Conservation (phyloP, 2,888 invertebrate genomes). For the Lycophotia porphyrea region DNA sequence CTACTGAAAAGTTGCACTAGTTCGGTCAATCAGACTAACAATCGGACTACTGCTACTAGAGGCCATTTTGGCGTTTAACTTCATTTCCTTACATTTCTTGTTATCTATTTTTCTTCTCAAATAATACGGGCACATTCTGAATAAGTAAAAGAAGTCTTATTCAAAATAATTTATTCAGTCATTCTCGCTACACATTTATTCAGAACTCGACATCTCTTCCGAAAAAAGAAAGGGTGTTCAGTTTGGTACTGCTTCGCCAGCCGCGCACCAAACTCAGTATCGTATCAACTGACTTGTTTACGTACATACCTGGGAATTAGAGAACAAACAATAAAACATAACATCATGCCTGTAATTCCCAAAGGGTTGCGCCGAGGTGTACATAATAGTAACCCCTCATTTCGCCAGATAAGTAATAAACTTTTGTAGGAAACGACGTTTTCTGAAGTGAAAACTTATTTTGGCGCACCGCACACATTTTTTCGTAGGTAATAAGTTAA, state of each 20-base stretch:
- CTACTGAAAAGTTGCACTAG: no score
- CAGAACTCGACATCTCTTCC: constrained; percentile 85
- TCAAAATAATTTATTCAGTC: constrained; percentile 20
- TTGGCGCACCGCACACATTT: no score
- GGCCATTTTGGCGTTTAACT: not conserved
- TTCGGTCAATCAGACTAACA: no score
- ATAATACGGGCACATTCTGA: not conserved
- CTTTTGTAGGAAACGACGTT: no score
- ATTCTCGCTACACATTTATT: constrained; percentile 23
- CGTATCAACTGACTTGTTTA: constrained; percentile 77
- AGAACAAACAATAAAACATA: not conserved
- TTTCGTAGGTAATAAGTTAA: no score
- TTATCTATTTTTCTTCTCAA: not conserved
- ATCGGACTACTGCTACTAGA: no score
- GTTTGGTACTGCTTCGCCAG: constrained; percentile 85
- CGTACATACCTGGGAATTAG: constrained; percentile 77
- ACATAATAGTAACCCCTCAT: not conserved
- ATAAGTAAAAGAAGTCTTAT: not conserved
- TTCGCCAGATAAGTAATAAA: not conserved
- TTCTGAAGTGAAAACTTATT: no score
- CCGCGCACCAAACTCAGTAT: constrained; percentile 84
- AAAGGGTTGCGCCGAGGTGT: not conserved
- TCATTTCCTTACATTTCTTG: not conserved
- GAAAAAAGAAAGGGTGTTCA: constrained; percentile 85
- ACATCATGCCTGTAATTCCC: not conserved